Evolutionary conservation across 2,797 vertebrate genomes (phyloP).

Genomic region (Loris lydekkerianus): DNA sequence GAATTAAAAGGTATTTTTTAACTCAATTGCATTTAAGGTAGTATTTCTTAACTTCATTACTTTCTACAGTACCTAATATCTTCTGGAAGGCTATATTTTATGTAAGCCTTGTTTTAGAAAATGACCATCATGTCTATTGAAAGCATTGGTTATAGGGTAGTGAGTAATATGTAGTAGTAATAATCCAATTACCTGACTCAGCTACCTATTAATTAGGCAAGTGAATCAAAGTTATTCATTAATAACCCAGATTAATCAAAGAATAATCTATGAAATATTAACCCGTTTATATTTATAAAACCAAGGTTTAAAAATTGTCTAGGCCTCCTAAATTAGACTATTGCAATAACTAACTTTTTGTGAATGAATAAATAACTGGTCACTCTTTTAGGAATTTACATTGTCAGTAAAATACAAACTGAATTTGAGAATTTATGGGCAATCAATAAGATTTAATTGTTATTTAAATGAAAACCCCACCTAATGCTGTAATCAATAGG

Average conservation of each 20-base stretch:
- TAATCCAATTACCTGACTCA: neutral
- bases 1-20: conserved; percentile 49
- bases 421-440: neutral
- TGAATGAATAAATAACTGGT: conserved; percentile 1
- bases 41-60: conserved; percentile 25
- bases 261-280: conserved; percentile 59
- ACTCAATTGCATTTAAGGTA: neutral
- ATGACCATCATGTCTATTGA: neutral
- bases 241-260: neutral
- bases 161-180: neutral
- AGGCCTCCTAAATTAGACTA: conserved; percentile 21
- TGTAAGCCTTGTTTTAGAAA: neutral
- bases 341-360: conserved; percentile 26
- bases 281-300: conserved; percentile 52
- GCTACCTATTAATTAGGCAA: conserved; percentile 28
- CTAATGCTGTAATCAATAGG: neutral
- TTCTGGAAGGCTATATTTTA: conserved; percentile 27
- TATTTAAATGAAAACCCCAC: conserved; percentile 17
- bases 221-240: conserved; percentile 14
- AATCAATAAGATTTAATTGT: conserved; percentile 37
- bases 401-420: conserved; percentile 57
- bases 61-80: conserved; percentile 26
- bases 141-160: neutral
- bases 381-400: conserved; percentile 40
- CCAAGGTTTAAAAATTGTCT: conserved; percentile 31